These are phyloP conservation scores for Cacatua alba DNA, from an alignment of 2,113 vertebrate genomes.

Conservation along the genomic window DNA sequence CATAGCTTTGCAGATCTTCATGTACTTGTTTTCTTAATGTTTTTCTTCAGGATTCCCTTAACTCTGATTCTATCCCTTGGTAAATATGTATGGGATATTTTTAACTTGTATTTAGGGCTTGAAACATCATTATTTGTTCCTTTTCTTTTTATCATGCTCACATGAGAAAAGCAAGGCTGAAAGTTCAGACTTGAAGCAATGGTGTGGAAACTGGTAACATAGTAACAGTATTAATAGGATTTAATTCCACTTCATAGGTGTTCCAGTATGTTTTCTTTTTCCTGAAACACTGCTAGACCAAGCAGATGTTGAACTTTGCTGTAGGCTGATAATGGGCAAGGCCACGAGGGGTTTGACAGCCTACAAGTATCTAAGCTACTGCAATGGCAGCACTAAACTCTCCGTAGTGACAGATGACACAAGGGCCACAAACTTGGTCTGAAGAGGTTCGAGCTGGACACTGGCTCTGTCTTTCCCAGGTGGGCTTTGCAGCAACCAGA, in stretches of 20 bases:
- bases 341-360: accelerated
- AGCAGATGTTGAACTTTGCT: background rate
- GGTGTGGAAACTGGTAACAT: background rate
- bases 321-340: accelerated
- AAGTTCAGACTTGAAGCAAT: background rate
- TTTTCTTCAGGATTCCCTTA: background rate
- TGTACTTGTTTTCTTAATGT: background rate
- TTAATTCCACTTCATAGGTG: background rate
- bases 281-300: accelerated
- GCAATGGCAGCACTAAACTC: accelerated
- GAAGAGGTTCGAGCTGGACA: accelerated
- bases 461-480: accelerated
- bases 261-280: background rate
- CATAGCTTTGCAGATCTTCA: background rate
- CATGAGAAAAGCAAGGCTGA: background rate
- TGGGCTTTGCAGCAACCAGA: accelerated
- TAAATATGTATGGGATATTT: background rate
- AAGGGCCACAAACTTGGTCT: accelerated
- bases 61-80: background rate
- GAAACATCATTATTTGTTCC: background rate
- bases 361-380: accelerated
- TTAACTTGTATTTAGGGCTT: background rate
- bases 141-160: background rate
- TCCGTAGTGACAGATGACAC: accelerated
- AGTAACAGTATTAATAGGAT: background rate